Percentiles rank a stretch among this genome's conserved stretches.
phyloP scores from a whole-genome alignment of 2,888 invertebrate species.

The Lochmaea capreae region DNA sequence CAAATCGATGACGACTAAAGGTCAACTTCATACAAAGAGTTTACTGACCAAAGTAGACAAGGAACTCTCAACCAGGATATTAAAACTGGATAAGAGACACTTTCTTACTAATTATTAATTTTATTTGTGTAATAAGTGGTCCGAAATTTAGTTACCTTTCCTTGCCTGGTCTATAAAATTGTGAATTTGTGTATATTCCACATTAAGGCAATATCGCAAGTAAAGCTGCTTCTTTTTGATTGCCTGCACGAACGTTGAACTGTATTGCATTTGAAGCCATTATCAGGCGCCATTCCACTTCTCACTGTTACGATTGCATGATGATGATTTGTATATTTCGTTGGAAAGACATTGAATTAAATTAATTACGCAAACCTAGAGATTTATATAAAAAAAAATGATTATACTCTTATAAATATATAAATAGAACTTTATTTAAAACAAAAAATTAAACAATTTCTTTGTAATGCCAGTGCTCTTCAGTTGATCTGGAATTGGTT shows the following conservation, averaged over 20 bases:
- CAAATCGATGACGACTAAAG: too few relatives aligned
- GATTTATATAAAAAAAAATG: background rate
- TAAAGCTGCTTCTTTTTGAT: slow-evolving; percentile 28
- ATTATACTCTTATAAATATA: background rate
- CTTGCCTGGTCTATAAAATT: slow-evolving; percentile 12
- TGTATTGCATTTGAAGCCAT: slow-evolving; percentile 43
- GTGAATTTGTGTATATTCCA: slow-evolving; percentile 45
- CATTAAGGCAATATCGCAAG: slow-evolving; percentile 40
- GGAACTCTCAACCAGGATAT: too few relatives aligned
- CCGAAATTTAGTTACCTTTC: background rate
- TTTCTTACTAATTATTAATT: too few relatives aligned
- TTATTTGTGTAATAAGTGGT: too few relatives aligned
- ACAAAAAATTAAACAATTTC: too few relatives aligned
- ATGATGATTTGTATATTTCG: slow-evolving; percentile 35
- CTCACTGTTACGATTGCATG: slow-evolving; percentile 30
- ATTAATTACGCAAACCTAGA: slow-evolving; percentile 17
- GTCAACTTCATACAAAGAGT: too few relatives aligned
- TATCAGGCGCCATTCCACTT: slow-evolving; percentile 44
- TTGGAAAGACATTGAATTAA: slow-evolving; percentile 33
- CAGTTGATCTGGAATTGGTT: too few relatives aligned
- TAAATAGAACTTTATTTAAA: background rate
- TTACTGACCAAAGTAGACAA: too few relatives aligned
- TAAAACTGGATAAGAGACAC: too few relatives aligned
- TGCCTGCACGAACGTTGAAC: slow-evolving; percentile 46
- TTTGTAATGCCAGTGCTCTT: too few relatives aligned